Conservation (phyloP, 2,113 vertebrate genomes). For the Nannospalax galili region DNA sequence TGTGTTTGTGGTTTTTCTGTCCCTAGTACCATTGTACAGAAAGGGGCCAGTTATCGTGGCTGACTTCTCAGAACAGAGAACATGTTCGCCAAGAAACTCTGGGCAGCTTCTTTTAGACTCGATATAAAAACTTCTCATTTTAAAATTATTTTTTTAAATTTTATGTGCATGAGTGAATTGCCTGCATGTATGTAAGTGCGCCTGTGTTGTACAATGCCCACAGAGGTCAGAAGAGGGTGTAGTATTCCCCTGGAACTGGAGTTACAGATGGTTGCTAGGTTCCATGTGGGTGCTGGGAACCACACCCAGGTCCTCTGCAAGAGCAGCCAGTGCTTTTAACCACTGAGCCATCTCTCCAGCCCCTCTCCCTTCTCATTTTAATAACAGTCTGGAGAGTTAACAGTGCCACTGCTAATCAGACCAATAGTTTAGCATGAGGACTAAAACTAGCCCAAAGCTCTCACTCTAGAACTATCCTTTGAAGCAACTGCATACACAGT, state of each 20-base stretch:
- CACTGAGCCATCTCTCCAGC: no score
- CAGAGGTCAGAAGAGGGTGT: no score
- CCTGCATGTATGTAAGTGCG: no score
- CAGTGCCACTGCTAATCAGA: constrained; percentile 6
- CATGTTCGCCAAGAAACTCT: neutral
- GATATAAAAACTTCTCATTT: no score
- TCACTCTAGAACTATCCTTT: neutral
- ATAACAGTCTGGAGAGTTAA: neutral
- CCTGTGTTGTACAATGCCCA: no score
- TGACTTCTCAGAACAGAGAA: constrained; percentile 40
- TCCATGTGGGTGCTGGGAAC: no score
- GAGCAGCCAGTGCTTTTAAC: no score
- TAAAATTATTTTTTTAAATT: no score
- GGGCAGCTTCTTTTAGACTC: constrained; percentile 3
- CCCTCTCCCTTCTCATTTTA: neutral
- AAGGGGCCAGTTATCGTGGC: neutral
- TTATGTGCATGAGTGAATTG: no score
- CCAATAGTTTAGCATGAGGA: constrained; percentile 25
- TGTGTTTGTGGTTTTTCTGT: neutral
- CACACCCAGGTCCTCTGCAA: no score
- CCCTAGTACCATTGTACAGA: neutral
- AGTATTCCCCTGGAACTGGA: no score
- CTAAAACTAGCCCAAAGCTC: neutral
- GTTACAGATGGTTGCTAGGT: no score
- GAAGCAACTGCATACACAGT: constrained; percentile 5